phyloP scores from a whole-genome alignment of 2,888 invertebrate species.

The Mamestra brassicae region DNA sequence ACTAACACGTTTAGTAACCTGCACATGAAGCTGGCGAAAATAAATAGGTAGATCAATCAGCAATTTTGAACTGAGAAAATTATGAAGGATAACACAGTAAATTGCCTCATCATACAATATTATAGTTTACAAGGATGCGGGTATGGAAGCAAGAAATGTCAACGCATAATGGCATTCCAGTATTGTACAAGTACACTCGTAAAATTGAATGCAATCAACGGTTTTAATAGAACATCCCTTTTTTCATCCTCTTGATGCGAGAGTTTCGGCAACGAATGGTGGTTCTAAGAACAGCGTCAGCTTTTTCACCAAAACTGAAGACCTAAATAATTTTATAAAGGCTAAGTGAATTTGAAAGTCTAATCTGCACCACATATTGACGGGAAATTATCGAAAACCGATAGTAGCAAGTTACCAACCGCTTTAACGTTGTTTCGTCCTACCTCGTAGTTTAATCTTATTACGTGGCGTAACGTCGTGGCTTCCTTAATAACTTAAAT shows the following conservation, averaged over 20 bases:
- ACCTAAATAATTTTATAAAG: background rate
- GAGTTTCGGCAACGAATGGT: background rate
- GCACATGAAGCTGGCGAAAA: background rate
- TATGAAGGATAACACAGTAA: background rate
- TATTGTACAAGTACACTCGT: constrained; percentile 21
- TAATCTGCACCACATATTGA: constrained; percentile 2
- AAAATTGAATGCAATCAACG: background rate
- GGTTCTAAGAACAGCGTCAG: too few relatives aligned
- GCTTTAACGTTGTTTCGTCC: constrained; percentile 62
- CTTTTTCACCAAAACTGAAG: background rate
- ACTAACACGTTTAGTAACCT: constrained; percentile 2
- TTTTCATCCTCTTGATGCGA: background rate
- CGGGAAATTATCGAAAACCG: constrained; percentile 51
- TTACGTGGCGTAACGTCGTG: constrained; percentile 82
- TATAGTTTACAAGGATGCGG: background rate
- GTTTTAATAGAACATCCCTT: background rate
- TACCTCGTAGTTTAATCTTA: constrained; percentile 81
- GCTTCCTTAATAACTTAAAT: constrained; percentile 87
- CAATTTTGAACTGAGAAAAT: background rate
- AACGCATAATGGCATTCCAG: constrained; percentile 15
- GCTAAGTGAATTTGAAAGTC: background rate
- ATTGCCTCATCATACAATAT: background rate
- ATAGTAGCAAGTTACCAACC: constrained; percentile 48
- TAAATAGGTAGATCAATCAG: background rate
- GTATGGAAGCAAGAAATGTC: background rate